Evolutionary conservation across 2,888 invertebrate species (phyloP), one percentile per base, ranked within the genome.

Genomic region (Iselma pallidipennis): DNA sequence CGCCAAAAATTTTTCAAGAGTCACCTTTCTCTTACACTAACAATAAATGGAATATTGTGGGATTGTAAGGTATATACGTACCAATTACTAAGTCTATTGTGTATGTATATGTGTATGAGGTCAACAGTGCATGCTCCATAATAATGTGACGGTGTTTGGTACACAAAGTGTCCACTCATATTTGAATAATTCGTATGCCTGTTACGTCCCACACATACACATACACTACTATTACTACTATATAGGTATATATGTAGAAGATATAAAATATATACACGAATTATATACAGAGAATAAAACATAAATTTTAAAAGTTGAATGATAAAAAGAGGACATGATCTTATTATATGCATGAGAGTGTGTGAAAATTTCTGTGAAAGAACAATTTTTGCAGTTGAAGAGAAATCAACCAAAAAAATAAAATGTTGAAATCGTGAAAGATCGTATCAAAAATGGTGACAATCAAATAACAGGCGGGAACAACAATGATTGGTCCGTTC

Each of bases 41-140:
- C n/a, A n/a, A n/a, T n/a, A n/a, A n/a, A n/a, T n/a, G n/a, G n/a
- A n/a, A n/a, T n/a, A n/a, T n/a, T n/a, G n/a, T n/a, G n/a, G n/a
- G n/a, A n/a, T n/a, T n/a, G n/a, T 16, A 0, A 9, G 19, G 37
- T 37, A 37, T 37, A 37, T 6, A 52, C 6, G 56, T 58, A 58
- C 54, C 63, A 65, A 67, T 67, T 67, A 65, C 65, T 49, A 57
- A 9, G 19, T 37, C 37, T 37, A 37, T 37, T 37, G 19, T 37
- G 37, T 37, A 37, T 37, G 37, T 37, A 62, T 61, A 54, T 56
- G 58, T 64, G 59, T 63, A 49, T 61, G 69, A 66, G 71, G 71
- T 73, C 73, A 70, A 62, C 69, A 60, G 71, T 71, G 70, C 73
- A 69, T 67, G 68, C 56, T 67, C 68, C 70, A 70, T 73, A 72